Conservation (phyloP, 2,113 vertebrate species). For the Zosterops pallidus region DNA sequence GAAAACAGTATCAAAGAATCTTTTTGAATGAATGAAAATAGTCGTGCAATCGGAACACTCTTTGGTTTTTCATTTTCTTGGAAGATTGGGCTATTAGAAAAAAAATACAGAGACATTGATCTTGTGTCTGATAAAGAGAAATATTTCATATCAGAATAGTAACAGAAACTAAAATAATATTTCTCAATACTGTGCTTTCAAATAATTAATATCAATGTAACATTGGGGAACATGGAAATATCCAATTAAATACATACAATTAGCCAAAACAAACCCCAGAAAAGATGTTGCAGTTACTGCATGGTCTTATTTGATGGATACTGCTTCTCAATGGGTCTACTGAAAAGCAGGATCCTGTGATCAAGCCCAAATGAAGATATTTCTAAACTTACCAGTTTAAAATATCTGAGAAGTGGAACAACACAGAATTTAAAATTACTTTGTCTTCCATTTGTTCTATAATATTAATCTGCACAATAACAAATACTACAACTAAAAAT, state of each 20-base stretch:
- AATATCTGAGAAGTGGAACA: neutral
- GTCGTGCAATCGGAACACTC: neutral
- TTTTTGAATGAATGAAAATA: neutral
- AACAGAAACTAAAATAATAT: neutral
- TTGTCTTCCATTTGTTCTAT: neutral
- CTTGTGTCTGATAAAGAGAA: neutral
- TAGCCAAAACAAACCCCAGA: neutral
- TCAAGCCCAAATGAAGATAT: neutral
- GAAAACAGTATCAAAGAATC: neutral
- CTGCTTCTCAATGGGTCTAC: neutral
- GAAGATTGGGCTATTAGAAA: neutral
- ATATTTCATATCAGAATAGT: neutral
- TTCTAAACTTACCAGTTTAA: neutral
- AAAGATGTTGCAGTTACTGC: neutral
- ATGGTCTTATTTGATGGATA: neutral
- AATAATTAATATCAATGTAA: neutral
- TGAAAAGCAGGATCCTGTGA: neutral
- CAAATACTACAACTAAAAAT: neutral
- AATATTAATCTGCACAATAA: neutral
- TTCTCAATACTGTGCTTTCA: neutral
- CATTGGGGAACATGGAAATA: neutral
- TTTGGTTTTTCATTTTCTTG: neutral
- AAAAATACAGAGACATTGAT: neutral
- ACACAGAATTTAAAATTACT: neutral
- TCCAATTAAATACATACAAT: neutral